phyloP scores from a whole-genome alignment of 2,113 vertebrate genomes.

The Regulus satrapa region DNA sequence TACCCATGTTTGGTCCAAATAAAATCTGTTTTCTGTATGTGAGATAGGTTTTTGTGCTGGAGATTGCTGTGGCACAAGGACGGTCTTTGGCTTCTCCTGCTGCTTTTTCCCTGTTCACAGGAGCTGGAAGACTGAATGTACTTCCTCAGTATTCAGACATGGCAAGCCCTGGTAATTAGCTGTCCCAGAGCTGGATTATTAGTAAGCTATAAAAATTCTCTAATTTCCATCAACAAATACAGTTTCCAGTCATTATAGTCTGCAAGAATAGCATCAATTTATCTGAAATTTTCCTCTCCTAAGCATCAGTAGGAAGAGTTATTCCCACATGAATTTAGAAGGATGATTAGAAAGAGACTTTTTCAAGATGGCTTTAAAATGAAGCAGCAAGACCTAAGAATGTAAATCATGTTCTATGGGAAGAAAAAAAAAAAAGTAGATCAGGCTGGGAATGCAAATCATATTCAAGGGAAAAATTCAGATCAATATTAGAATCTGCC shows the following conservation, averaged over 20 bases:
- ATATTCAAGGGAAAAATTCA: constrained; percentile 56
- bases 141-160: constrained; percentile 21
- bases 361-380: constrained; percentile 57
- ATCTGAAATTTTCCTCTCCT: constrained; percentile 47
- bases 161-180: constrained; percentile 39
- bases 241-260: constrained; percentile 42
- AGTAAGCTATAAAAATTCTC: constrained; percentile 37
- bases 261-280: constrained; percentile 28
- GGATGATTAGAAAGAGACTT: constrained; percentile 60
- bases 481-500: constrained; percentile 68
- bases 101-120: not conserved
- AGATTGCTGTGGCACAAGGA: not conserved
- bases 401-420: constrained; percentile 64
- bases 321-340: constrained; percentile 61
- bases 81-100: not conserved
- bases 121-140: not conserved
- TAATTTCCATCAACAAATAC: constrained; percentile 57
- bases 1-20: not conserved
- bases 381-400: constrained; percentile 53
- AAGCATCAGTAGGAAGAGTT: constrained; percentile 44
- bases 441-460: constrained; percentile 65
- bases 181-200: constrained; percentile 47
- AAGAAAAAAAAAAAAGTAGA: constrained; percentile 22
- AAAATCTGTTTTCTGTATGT: not conserved
- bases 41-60: not conserved